These are phyloP conservation scores for Colostygia pectinataria DNA, from an alignment of 2,888 invertebrate species.

Conservation along the genomic window DNA sequence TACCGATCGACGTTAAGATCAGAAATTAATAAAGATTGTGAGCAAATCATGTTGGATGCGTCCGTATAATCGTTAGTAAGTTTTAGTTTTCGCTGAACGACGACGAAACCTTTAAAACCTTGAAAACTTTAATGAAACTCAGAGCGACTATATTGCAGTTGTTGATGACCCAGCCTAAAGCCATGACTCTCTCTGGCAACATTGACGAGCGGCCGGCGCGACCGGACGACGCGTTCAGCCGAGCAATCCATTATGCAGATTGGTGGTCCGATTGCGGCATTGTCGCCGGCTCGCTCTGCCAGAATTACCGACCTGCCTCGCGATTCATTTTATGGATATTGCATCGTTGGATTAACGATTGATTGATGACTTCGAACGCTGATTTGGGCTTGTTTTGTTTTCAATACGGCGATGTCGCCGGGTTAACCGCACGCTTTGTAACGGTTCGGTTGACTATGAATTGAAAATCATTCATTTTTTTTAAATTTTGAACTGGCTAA, in stretches of 20 bases:
- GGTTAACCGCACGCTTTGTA: slow-evolving; percentile 7
- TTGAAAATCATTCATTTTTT: neutral
- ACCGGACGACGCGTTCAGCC: slow-evolving; percentile 74
- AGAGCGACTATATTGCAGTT: too few species aligned
- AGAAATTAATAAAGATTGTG: too few species aligned
- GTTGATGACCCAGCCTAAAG: neutral
- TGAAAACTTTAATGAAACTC: too few species aligned
- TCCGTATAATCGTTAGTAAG: too few species aligned
- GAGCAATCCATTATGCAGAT: slow-evolving; percentile 83
- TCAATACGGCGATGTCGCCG: slow-evolving; percentile 34
- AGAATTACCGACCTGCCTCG: slow-evolving; percentile 59
- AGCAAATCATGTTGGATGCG: too few species aligned
- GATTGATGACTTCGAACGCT: slow-evolving; percentile 70
- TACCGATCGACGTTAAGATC: too few species aligned
- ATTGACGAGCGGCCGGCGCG: slow-evolving; percentile 41
- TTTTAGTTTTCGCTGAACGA: too few species aligned
- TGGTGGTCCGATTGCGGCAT: slow-evolving; percentile 80
- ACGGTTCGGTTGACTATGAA: neutral
- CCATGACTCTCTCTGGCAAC: slow-evolving; percentile 13
- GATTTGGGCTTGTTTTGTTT: slow-evolving; percentile 50
- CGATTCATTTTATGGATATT: slow-evolving; percentile 68
- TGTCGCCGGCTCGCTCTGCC: slow-evolving; percentile 69
- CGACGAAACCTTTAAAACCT: too few species aligned
- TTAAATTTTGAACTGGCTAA: too few species aligned
- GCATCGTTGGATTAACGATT: slow-evolving; percentile 70